These are phyloP conservation scores for Synanthedon vespiformis DNA, from an alignment of 2,888 invertebrate genomes.

Conservation along the genomic window DNA sequence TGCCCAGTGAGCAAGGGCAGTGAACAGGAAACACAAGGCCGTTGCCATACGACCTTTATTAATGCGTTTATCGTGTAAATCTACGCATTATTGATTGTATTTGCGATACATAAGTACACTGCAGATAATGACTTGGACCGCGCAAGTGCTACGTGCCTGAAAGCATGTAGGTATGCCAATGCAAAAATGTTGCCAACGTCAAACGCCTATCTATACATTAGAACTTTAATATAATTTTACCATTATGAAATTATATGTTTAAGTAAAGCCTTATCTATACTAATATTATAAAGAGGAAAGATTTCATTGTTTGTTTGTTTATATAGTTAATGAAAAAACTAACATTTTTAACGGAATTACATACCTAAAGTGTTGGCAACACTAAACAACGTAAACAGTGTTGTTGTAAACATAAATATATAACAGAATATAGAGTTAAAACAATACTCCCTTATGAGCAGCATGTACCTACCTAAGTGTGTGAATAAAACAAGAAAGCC, in stretches of 20 bases:
- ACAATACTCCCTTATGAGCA: conserved; percentile 36
- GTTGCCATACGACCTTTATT: no score
- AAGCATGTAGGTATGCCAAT: conserved; percentile 25
- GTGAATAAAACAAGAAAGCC: conserved; percentile 38
- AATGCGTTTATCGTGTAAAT: not conserved
- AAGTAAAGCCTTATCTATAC: no score
- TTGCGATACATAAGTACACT: not conserved
- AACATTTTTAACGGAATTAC: no score
- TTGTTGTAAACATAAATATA: conserved; percentile 5
- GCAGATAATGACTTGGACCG: not conserved
- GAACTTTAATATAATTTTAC: no score
- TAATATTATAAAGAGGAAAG: no score
- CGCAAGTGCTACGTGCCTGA: conserved; percentile 30
- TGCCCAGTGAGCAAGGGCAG: no score
- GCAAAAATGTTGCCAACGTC: not conserved
- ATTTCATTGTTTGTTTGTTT: no score
- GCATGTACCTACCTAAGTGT: conserved; percentile 13
- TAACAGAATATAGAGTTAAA: conserved; percentile 13
- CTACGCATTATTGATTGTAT: not conserved
- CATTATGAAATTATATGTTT: no score
- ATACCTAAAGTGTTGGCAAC: no score
- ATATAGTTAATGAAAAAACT: no score
- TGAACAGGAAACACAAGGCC: no score
- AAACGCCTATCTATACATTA: no score
- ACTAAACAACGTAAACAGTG: not conserved